phyloP scores from a whole-genome alignment of 2,797 vertebrate genomes.

The Hemitrygon akajei region DNA sequence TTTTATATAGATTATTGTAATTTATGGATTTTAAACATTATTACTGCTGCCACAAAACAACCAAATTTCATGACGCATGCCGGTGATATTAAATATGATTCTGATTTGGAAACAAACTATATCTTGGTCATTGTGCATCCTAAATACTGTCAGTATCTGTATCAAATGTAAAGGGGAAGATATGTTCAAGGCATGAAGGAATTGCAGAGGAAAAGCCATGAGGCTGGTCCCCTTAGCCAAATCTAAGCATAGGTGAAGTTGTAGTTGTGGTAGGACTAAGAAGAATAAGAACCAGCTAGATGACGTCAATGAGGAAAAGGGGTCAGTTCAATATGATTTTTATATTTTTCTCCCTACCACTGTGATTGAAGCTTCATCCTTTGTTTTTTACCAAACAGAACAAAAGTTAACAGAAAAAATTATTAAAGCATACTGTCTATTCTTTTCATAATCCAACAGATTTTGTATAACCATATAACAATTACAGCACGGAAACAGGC shows the following conservation, averaged over 20 bases:
- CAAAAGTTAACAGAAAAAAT: not conserved
- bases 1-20: too few species aligned
- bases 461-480: too few species aligned
- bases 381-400: not conserved
- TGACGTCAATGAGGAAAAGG: not conserved
- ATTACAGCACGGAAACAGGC: too few species aligned
- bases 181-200: not conserved
- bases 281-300: not conserved
- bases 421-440: not conserved
- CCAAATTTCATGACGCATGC: too few species aligned
- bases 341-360: not conserved
- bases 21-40: too few species aligned
- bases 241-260: not conserved
- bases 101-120: not conserved
- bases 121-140: not conserved
- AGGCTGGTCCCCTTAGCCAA: not conserved
- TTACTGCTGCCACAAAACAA: too few species aligned
- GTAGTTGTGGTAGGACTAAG: not conserved
- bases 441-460: not conserved
- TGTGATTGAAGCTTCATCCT: not conserved
- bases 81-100: too few species aligned
- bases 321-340: not conserved
- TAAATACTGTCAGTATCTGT: not conserved
- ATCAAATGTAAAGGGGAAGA: not conserved
- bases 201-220: not conserved